Evolutionary conservation across 2,888 invertebrate genomes (phyloP), one percentile per base, ranked within the genome.

Genomic region (Drosophila testacea): DNA sequence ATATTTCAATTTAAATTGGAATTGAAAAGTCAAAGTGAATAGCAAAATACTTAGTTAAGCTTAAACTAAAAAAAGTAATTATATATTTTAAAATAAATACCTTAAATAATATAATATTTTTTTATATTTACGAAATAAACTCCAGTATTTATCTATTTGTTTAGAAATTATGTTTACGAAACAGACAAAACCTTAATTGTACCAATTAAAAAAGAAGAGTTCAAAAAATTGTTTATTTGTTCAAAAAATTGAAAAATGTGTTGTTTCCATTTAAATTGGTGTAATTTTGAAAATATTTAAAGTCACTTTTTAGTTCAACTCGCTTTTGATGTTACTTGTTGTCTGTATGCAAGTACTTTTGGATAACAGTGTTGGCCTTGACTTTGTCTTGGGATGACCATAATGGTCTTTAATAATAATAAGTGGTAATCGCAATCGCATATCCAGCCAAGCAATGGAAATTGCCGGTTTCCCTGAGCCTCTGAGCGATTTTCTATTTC

Each of bases 401-500:
- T 42, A 55, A 55, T 60, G 38, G 51, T 60, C 51, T 52, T 51
- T 61, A 70, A 66, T 63, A 62, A 62, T 68, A 46, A 54, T 30
- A 52, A 38, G 28, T 16, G 30, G 28, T 52, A 52, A 48, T 69
- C 28, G 59, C 59, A 46, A 47, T 62, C 42, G 32, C 27, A 34
- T 41, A 11, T 51, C 28, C 16, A 50, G 34, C 16, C 44, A 7
- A 16, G 48, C 50, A 16, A 54, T 67, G 50, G 48, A 11, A 6
- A 69, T 68, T 68, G 68, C 68, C 7, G 27, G 46, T 52, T 66
- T 59, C 34, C 27, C 1, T 52, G 22, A 61, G 42, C 57, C 59
- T 57, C 34, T 44, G 13, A 51, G 69, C 71, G 55, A 59, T 63
- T 55, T 77, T 65, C 69, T 75, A 60, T 69, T 67, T 51, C 36